Evolutionary conservation across 1,140 invertebrate species (phyloP).

Genomic region (Neelides sp.): DNA sequence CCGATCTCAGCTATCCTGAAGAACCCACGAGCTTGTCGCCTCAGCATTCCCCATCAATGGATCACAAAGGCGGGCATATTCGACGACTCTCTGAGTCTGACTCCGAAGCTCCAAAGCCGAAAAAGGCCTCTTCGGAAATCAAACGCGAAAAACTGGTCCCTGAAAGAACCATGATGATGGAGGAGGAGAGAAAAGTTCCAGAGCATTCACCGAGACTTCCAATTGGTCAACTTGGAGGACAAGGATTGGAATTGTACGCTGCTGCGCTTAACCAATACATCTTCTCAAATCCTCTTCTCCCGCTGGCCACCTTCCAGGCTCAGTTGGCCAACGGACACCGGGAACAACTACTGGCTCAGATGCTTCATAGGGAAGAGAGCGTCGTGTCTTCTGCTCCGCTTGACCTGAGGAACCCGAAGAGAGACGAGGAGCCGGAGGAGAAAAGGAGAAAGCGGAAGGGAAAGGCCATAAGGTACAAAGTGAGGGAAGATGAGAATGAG

Average conservation of each 20-base stretch:
- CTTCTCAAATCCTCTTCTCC: conserved; percentile 3
- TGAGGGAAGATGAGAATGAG: conserved; percentile 33
- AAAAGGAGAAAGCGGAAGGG: conserved; percentile 62
- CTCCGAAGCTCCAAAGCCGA: neutral
- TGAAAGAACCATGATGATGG: neutral
- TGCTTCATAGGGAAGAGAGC: conserved; percentile 10
- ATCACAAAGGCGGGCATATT: conserved; percentile 35
- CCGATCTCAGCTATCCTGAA: conserved; percentile 14
- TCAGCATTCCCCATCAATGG: conserved; percentile 4
- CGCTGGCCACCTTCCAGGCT: neutral
- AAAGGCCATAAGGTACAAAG: conserved; percentile 59
- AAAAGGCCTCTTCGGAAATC: too few relatives aligned
- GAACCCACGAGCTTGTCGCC: conserved; percentile 9
- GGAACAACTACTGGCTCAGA: conserved; percentile 7
- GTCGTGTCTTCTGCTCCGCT: conserved; percentile 13
- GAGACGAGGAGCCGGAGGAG: conserved; percentile 19
- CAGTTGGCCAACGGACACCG: conserved; percentile 16
- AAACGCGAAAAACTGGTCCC: neutral
- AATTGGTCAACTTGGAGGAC: neutral
- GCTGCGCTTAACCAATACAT: conserved; percentile 18
- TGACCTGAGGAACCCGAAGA: conserved; percentile 24
- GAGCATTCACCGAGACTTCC: neutral
- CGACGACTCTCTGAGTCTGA: too few relatives aligned
- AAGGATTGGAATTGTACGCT: conserved; percentile 7
- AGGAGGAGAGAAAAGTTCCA: neutral